Evolutionary conservation across 2,113 vertebrate species (phyloP), one percentile per base, ranked within the genome.

Genomic region (Oreotrochilus melanogaster): DNA sequence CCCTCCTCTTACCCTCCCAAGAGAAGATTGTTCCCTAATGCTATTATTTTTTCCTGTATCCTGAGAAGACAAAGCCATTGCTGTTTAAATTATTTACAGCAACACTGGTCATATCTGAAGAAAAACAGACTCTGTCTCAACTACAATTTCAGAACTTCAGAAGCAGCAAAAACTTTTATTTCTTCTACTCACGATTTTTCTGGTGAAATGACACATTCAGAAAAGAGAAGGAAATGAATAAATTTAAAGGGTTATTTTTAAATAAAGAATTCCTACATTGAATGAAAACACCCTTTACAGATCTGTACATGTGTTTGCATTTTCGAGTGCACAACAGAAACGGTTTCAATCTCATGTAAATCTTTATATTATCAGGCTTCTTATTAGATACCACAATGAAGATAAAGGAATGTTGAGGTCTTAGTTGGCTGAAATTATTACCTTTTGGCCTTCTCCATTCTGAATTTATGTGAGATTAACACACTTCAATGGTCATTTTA

Each of bases 281-380:
- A 82, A 82, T 67, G 11, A 75, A 54, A 67, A 33, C 19, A 76
- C 8, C 8, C 14, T 57, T 19, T 31, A 28, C 39, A 75, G 21
- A 45, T 21, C 11, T 53, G 30, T 10, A 72, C 0, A 1, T 14
- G 2, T 18, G 15, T 51, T 74, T 67, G 67, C 2, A 4, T 50
- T 60, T 80, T n/a, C 78, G 23, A 74, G 11, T 51, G 72, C 30
- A 74, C 24, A 89, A 75, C 5, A 61, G 11, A 82, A 80, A 64
- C 10, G 50, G 28, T 75, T 84, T 27, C 43, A 28, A 31, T 43
- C 65, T 48, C 18, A 47, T 4, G 45, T 35, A 73, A 86, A 71
- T 37, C 33, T 42, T 58, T 60, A 6, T 15, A 67, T 39, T 58
- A 45, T 60, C 11, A 14, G 11, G 22, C 22, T 3, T 30, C 58